Evolutionary conservation across 2,797 vertebrate species (phyloP), one percentile per base, ranked within the genome.

Genomic region (Acanthopagrus latus): DNA sequence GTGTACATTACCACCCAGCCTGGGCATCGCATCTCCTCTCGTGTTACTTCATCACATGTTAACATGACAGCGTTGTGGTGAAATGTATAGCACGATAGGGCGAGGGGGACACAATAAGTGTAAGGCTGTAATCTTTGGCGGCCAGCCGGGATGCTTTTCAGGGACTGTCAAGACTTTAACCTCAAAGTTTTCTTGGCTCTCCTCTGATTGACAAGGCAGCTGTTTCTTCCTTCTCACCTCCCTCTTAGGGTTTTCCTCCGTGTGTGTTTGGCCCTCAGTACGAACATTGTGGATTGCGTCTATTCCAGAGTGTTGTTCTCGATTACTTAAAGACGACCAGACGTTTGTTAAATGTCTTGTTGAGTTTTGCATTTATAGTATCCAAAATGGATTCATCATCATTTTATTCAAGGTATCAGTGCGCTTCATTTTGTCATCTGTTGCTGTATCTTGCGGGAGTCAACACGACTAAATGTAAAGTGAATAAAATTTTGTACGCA

Each of bases 131-230:
- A 86, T 89, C 68, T 72, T 51, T 12, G 33, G 25, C 59, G 74
- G 47, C 79, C 78, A n/a, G 68, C 70, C 55, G 80, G 18, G 76
- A 84, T 33, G 71, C 66, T 84, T 79, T 65, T 84, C 57, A 9
- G 33, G 51, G 71, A 17, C 51, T 23, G 74, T 73, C 66, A 17
- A 25, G 41, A 56, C 14, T 23, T 67, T 8, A 48, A 13, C 54
- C 27, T 79, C 44, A 10, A 55, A 29, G 64, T 80, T 78, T 62
- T 67, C 73, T 27, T 1, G 27, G 43, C 56, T 72, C 8, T 33
- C 1, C 16, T 23, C 14, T 89, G 90, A 91, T 58, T 85, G 88
- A 92, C 81, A 63, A 5, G 72, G 56, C 89, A 91, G 82, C 9
- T 90, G 89, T 50, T 62, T 62, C 58, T 25, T 64, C 69, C 76